These are phyloP conservation scores for Drosophila mojavensis DNA, from an alignment of 1,140 invertebrate species.

Conservation along the genomic window DNA sequence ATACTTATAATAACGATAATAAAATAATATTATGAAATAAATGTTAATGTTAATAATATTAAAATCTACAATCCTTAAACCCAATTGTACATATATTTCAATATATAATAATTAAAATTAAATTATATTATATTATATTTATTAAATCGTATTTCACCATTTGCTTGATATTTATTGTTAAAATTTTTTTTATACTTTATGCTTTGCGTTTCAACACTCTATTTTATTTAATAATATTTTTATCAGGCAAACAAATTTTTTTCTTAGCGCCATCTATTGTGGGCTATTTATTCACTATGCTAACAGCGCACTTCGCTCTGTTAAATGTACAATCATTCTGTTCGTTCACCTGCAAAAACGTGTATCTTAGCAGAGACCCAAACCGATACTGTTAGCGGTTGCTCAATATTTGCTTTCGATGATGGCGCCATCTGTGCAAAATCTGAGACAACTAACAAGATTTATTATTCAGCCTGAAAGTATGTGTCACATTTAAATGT, in stretches of 20 bases:
- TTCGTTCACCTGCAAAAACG: neutral
- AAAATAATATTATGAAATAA: too few relatives aligned
- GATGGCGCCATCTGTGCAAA: slow-evolving; percentile 31
- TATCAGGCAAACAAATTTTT: too few relatives aligned
- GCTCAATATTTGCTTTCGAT: neutral
- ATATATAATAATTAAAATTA: too few relatives aligned
- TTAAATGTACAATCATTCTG: neutral
- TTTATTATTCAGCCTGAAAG: slow-evolving; percentile 33
- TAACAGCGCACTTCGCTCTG: neutral
- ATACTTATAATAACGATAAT: too few relatives aligned
- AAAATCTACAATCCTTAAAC: too few relatives aligned
- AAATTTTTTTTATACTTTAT: too few relatives aligned
- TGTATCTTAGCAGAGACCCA: slow-evolving; percentile 13
- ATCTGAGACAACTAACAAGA: neutral
- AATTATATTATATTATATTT: too few relatives aligned
- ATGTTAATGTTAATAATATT: too few relatives aligned
- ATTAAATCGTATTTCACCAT: too few relatives aligned
- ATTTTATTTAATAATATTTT: too few relatives aligned
- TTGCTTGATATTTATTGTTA: neutral
- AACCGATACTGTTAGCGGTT: slow-evolving; percentile 3
- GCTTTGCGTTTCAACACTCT: too few relatives aligned
- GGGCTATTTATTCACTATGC: neutral
- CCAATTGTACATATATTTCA: too few relatives aligned
- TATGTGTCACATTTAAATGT: slow-evolving; percentile 1
- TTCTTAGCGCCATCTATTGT: slow-evolving; percentile 23